Percentiles rank a stretch among this genome's conserved stretches.
These are phyloP conservation scores for Paedocypris micromegethes DNA, from an alignment of 2,797 vertebrate species.

Conservation along the genomic window DNA sequence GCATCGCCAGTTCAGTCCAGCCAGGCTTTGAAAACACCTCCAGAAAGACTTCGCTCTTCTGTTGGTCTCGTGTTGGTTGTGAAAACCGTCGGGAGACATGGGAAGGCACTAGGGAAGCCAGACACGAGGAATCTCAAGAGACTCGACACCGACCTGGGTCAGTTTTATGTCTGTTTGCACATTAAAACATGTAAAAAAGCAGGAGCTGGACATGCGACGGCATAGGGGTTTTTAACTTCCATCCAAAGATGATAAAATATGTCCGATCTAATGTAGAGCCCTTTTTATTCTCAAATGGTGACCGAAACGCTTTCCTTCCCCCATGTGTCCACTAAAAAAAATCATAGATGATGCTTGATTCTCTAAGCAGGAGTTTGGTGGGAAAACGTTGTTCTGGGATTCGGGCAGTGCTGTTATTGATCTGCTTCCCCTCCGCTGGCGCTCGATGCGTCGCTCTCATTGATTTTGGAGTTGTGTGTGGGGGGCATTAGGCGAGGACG, in stretches of 20 bases:
- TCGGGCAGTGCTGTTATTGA: conserved; percentile 66
- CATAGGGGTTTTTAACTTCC: conserved; percentile 59
- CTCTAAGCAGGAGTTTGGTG: conserved; percentile 36
- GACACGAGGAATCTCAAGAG: conserved; percentile 55
- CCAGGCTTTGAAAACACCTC: conserved; percentile 38
- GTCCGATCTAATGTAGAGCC: conserved; percentile 67
- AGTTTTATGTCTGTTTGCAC: conserved; percentile 33
- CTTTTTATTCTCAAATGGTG: conserved; percentile 62
- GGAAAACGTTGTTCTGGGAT: conserved; percentile 59
- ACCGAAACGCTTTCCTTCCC: conserved; percentile 49
- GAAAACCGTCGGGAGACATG: conserved; percentile 70
- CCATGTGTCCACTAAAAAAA: conserved; percentile 61
- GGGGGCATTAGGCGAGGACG: conserved; percentile 66
- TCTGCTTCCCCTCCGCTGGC: conserved; percentile 70
- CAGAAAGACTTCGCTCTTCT: conserved; percentile 4
- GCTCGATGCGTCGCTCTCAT: conserved; percentile 58
- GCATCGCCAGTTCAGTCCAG: conserved; percentile 65
- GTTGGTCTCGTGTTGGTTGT: conserved; percentile 41
- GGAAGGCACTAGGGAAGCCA: conserved; percentile 76
- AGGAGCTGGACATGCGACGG: conserved; percentile 59
- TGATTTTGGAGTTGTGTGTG: conserved; percentile 63
- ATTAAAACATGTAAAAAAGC: conserved; percentile 8
- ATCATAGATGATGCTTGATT: conserved; percentile 48
- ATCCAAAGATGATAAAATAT: conserved; percentile 38
- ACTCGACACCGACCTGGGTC: conserved; percentile 57